These are phyloP conservation scores for Caerostris extrusa DNA, from an alignment of 1,140 invertebrate genomes.

Conservation along the genomic window DNA sequence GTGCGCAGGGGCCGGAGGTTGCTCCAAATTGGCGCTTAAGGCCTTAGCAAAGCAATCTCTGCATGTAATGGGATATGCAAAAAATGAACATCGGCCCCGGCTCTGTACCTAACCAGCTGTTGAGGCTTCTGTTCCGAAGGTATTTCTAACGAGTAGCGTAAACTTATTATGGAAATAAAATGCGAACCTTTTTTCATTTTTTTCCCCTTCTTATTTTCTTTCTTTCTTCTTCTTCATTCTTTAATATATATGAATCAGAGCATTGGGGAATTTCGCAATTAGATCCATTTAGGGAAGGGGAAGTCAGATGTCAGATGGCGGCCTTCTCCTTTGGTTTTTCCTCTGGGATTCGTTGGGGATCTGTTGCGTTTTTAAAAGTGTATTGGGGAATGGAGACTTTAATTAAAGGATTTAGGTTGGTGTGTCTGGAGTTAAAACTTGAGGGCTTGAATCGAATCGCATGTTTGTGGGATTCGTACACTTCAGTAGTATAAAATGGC, in stretches of 20 bases:
- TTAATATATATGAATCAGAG: slow-evolving; percentile 71
- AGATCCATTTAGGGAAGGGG: slow-evolving; percentile 63
- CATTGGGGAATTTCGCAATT: slow-evolving; percentile 72
- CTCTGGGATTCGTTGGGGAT: too few species aligned
- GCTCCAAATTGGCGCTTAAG: slow-evolving; percentile 74
- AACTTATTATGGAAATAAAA: slow-evolving; percentile 77
- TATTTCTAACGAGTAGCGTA: slow-evolving; percentile 56
- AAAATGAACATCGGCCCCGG: slow-evolving; percentile 61
- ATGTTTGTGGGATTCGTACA: too few species aligned
- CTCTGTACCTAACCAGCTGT: slow-evolving; percentile 71
- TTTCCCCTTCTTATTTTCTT: slow-evolving; percentile 23
- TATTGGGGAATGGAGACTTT: background rate
- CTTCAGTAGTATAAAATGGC: too few species aligned
- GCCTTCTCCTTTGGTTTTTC: background rate
- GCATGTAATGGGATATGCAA: slow-evolving; percentile 74
- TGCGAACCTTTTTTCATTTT: slow-evolving; percentile 57
- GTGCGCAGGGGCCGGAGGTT: background rate
- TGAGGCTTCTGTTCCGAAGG: slow-evolving; percentile 55
- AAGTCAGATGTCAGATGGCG: background rate
- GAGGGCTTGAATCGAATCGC: too few species aligned
- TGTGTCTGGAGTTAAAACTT: background rate
- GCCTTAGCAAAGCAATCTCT: slow-evolving; percentile 67
- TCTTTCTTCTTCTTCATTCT: slow-evolving; percentile 39
- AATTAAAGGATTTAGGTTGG: background rate
- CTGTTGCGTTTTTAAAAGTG: slow-evolving; percentile 3